Evolutionary conservation across 2,113 vertebrate species (phyloP).

Genomic region (Rhodinocichla rosea): DNA sequence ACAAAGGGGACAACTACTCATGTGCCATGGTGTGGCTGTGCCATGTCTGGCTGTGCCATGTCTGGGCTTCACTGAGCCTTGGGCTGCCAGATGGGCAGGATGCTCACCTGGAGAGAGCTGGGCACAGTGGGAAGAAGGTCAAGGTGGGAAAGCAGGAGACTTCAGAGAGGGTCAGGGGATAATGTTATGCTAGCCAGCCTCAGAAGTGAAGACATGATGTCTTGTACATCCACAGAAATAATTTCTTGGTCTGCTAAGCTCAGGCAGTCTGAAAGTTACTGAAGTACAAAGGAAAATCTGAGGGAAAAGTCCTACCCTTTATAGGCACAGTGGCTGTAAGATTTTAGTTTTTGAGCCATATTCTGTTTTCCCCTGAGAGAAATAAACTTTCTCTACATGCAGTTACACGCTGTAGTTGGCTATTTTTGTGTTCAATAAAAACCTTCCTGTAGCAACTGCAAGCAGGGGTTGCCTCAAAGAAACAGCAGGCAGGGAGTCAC

Average conservation of each 20-base stretch:
- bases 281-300: background rate
- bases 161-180: background rate
- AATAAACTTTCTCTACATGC: background rate
- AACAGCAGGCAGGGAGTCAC: background rate
- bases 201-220: background rate
- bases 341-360: background rate
- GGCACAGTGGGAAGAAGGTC: background rate
- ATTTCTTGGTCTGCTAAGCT: background rate
- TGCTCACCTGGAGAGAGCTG: background rate
- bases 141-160: background rate
- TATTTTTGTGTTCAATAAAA: background rate
- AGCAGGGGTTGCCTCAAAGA: background rate
- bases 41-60: accelerated
- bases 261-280: background rate
- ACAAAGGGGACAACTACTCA: background rate
- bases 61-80: accelerated
- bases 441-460: background rate
- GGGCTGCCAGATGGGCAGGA: background rate
- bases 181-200: background rate
- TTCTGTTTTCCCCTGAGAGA: background rate
- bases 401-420: background rate
- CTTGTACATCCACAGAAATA: background rate
- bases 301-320: background rate
- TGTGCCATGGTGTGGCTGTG: background rate
- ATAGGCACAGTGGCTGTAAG: background rate